Evolutionary conservation across 2,888 invertebrate species (phyloP).

Genomic region (Sphaerophoria rueppellii): DNA sequence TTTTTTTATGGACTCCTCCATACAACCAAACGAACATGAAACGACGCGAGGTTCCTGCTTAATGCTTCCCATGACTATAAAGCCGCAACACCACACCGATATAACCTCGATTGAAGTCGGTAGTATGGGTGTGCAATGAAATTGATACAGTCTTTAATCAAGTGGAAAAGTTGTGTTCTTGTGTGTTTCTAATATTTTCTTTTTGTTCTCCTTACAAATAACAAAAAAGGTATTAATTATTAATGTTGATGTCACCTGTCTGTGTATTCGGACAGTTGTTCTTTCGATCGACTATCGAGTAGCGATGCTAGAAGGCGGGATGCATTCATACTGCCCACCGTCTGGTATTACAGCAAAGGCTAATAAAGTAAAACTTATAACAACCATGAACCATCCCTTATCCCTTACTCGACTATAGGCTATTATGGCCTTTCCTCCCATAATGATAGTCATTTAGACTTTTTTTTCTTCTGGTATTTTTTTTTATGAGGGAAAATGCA

Average conservation of each 20-base stretch:
- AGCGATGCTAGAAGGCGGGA: conserved; percentile 31
- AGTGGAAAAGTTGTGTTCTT: conserved; percentile 62
- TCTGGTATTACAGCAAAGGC: neutral
- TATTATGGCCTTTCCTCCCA: conserved; percentile 56
- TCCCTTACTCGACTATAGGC: conserved; percentile 45
- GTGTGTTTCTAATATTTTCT: neutral
- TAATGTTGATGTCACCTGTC: conserved; percentile 73
- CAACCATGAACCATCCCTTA: conserved; percentile 24
- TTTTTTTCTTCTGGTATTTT: conserved; percentile 34
- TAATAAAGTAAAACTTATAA: conserved; percentile 56
- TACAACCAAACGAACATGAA: neutral
- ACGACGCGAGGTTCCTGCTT: conserved; percentile 29
- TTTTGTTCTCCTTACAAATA: conserved; percentile 23
- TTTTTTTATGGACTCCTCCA: conserved; percentile 43
- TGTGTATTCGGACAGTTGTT: conserved; percentile 65
- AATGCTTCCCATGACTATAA: neutral
- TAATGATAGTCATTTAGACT: conserved; percentile 65
- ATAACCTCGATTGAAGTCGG: conserved; percentile 42
- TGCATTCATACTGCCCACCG: neutral
- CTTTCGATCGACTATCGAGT: neutral
- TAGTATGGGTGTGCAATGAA: conserved; percentile 37
- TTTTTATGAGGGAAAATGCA: conserved; percentile 45
- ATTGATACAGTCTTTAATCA: conserved; percentile 72
- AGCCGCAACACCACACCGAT: neutral
- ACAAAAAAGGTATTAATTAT: conserved; percentile 67